These are phyloP conservation scores for Larimichthys polyactis DNA, from an alignment of 2,113 vertebrate species.

Conservation along the genomic window DNA sequence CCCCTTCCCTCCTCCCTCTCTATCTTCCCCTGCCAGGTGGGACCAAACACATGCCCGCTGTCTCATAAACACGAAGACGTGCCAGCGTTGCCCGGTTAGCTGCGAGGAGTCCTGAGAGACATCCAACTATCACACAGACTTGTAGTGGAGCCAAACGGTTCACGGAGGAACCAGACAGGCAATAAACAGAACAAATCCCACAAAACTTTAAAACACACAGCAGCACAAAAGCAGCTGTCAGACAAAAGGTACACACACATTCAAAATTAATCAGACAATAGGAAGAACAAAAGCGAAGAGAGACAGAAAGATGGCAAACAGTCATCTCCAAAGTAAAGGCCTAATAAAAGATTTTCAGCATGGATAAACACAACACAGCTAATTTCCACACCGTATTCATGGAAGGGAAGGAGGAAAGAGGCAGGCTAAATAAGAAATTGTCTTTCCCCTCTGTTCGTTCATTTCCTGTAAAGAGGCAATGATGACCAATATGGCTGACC, in stretches of 20 bases:
- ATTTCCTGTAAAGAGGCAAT: constrained; percentile 55
- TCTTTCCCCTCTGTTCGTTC: constrained; percentile 36
- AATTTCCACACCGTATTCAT: constrained; percentile 35
- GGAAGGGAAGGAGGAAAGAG: not conserved
- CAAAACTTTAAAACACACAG: constrained; percentile 27
- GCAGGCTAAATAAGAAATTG: constrained; percentile 46
- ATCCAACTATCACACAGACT: constrained; percentile 58
- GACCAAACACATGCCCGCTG: constrained; percentile 80
- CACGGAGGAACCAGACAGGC: constrained; percentile 42
- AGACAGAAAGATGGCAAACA: constrained; percentile 9
- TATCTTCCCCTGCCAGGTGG: constrained; percentile 78
- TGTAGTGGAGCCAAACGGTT: constrained; percentile 44
- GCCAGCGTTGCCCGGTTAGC: constrained; percentile 68
- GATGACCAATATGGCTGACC: constrained; percentile 64
- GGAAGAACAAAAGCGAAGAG: constrained; percentile 29
- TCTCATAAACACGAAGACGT: constrained; percentile 68
- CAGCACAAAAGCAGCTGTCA: constrained; percentile 37
- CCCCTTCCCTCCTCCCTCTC: constrained; percentile 31
- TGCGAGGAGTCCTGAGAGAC: constrained; percentile 63
- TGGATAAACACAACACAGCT: constrained; percentile 54
- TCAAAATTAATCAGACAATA: constrained; percentile 40
- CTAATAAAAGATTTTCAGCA: constrained; percentile 58
- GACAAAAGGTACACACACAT: constrained; percentile 10
- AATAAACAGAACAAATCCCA: constrained; percentile 53
- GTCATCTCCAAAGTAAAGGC: constrained; percentile 2